These are phyloP conservation scores for Chloropsis cyanopogon DNA, from an alignment of 2,113 vertebrate genomes.

Conservation along the genomic window DNA sequence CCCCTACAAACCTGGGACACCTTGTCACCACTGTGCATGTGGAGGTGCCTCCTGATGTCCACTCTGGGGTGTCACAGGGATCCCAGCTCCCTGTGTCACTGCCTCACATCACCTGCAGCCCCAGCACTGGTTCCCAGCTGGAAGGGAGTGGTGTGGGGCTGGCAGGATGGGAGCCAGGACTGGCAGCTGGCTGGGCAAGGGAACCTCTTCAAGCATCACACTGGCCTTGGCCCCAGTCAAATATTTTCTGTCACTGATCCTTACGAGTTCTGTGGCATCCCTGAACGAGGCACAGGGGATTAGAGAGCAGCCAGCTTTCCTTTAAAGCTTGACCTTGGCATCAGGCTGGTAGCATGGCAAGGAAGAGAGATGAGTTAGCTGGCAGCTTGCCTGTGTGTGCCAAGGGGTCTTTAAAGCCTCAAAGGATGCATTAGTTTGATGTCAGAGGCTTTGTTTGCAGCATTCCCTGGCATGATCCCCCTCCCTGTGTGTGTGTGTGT, in stretches of 20 bases:
- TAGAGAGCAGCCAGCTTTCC: constrained; percentile 5
- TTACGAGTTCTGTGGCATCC: constrained; percentile 12
- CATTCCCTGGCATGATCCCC: neutral
- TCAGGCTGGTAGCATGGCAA: constrained; percentile 20
- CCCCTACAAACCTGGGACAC: neutral
- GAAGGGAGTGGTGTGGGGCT: neutral
- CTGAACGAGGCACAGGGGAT: constrained; percentile 6
- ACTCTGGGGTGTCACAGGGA: neutral
- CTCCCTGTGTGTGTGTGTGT: neutral
- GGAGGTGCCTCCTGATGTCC: neutral
- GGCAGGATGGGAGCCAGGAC: neutral
- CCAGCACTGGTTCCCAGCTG: neutral
- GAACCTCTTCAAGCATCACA: neutral
- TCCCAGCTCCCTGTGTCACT: neutral
- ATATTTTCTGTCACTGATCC: neutral
- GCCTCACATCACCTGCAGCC: neutral
- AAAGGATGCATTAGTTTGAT: constrained; percentile 47
- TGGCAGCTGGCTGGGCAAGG: neutral
- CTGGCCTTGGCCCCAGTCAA: neutral
- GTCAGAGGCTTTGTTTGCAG: constrained; percentile 16
- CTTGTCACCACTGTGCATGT: neutral
- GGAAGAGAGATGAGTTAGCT: constrained; percentile 24
- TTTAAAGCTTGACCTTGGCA: constrained; percentile 57
- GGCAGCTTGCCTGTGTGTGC: constrained; percentile 11
- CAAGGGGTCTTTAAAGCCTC: constrained; percentile 28